These are phyloP conservation scores for Hyla sarda DNA, from an alignment of 2,113 vertebrate genomes.

Conservation along the genomic window DNA sequence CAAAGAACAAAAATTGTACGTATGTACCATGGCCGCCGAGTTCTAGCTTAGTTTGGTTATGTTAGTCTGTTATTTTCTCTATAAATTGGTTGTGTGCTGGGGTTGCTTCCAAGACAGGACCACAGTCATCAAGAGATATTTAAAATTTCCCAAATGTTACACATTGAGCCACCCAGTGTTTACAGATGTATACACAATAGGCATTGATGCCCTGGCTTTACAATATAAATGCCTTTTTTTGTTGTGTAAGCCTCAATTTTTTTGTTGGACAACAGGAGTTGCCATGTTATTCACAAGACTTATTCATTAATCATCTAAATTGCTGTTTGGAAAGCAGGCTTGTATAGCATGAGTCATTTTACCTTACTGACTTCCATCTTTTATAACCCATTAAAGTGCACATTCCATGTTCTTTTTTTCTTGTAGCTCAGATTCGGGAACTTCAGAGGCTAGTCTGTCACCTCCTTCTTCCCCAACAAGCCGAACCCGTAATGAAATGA, in stretches of 20 bases:
- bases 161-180: not conserved
- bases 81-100: not conserved
- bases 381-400: slow-evolving; percentile 68
- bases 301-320: not conserved
- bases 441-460: slow-evolving; percentile 83
- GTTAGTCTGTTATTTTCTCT: not conserved
- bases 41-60: not conserved
- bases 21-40: slow-evolving; percentile 5
- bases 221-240: not conserved
- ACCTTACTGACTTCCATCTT: slow-evolving; percentile 68
- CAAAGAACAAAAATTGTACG: slow-evolving; percentile 97
- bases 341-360: slow-evolving; percentile 68
- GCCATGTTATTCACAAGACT: slow-evolving; percentile 6
- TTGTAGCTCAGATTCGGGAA: slow-evolving; percentile 88
- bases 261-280: not conserved
- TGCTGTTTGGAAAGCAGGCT: slow-evolving; percentile 16
- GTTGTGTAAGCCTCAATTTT: slow-evolving; percentile 19
- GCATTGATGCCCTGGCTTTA: not conserved
- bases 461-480: slow-evolving; percentile 87
- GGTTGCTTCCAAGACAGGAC: not conserved
- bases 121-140: not conserved
- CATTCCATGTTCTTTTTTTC: slow-evolving; percentile 76
- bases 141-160: slow-evolving; percentile 22
- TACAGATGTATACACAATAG: not conserved
- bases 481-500: slow-evolving; percentile 82